Conservation (phyloP, 1,140 invertebrate species). For the Brachionus manjavacas region DNA sequence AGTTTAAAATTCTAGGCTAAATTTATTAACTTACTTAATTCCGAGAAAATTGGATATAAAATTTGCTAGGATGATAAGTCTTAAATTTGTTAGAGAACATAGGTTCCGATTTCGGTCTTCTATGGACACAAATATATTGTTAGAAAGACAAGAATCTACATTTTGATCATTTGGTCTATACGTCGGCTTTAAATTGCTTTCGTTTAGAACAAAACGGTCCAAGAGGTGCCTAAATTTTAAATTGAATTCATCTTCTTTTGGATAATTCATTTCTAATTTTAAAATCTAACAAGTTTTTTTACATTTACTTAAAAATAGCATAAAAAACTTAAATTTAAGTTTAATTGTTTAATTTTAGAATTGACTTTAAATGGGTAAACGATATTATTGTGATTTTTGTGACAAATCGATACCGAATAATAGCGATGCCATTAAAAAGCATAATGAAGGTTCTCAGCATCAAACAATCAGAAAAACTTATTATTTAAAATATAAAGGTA, state of each 20-base stretch:
- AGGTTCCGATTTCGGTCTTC: background rate
- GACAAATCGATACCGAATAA: constrained; percentile 29
- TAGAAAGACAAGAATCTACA: background rate
- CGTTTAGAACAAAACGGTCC: background rate
- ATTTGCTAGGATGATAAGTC: background rate
- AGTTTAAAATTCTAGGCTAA: background rate
- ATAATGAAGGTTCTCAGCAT: constrained; percentile 29
- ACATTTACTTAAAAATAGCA: background rate
- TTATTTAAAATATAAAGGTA: constrained; percentile 28
- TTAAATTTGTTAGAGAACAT: background rate
- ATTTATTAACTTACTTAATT: background rate
- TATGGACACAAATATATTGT: background rate
- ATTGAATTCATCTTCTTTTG: constrained; percentile 9
- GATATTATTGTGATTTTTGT: constrained; percentile 43
- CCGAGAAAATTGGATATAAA: background rate
- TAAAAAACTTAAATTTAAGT: background rate
- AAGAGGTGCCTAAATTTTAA: background rate
- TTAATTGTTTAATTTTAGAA: background rate
- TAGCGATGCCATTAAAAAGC: background rate
- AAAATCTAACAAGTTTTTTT: background rate
- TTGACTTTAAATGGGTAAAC: background rate
- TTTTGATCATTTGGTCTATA: background rate
- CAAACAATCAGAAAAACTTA: background rate
- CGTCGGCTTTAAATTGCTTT: background rate
- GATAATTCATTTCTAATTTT: background rate